phyloP scores from a whole-genome alignment of 2,113 vertebrate genomes.

The Nothoprocta pentlandii region DNA sequence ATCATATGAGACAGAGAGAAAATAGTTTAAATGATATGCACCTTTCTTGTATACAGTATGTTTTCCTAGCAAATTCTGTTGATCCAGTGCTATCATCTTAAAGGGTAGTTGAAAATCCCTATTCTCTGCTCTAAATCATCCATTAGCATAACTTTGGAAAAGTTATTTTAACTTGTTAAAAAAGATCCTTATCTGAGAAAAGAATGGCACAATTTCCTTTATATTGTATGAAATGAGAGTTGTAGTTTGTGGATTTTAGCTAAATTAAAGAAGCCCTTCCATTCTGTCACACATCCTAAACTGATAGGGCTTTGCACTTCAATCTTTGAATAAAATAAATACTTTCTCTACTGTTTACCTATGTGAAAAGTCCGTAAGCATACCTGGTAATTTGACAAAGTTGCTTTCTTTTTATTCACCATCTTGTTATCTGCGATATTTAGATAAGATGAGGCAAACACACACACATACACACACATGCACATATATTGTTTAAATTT shows the following conservation, averaged over 20 bases:
- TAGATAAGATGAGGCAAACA: background rate
- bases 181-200: background rate
- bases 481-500: no score
- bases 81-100: background rate
- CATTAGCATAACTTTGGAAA: background rate
- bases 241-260: background rate
- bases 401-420: background rate
- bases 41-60: background rate
- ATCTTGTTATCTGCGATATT: background rate
- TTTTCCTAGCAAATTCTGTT: background rate
- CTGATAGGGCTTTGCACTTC: background rate
- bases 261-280: background rate
- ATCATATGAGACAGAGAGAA: background rate
- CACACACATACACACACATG: no score
- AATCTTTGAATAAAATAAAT: background rate
- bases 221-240: background rate
- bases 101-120: background rate
- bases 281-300: background rate
- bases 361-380: background rate
- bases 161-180: background rate
- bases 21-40: background rate
- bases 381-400: background rate
- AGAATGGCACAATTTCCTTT: background rate
- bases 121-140: background rate
- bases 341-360: background rate